Conservation (phyloP, 2,797 vertebrate genomes). For the Acanthurus lineatus region DNA sequence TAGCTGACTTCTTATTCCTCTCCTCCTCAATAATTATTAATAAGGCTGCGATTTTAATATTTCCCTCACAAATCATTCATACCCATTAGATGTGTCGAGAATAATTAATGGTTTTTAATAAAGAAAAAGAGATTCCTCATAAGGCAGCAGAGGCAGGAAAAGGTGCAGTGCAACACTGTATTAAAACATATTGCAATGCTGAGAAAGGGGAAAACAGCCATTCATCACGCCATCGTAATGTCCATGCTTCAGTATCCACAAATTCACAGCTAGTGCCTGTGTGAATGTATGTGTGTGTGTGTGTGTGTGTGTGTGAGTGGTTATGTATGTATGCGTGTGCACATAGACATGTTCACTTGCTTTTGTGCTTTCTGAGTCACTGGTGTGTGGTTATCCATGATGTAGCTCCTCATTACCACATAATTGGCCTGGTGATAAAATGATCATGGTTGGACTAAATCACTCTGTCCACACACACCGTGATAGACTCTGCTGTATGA, state of each 20-base stretch:
- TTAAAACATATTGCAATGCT: slow-evolving; percentile 84
- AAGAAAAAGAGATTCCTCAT: slow-evolving; percentile 76
- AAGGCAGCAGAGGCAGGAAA: slow-evolving; percentile 61
- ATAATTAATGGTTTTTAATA: slow-evolving; percentile 87
- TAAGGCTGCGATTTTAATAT: slow-evolving; percentile 69
- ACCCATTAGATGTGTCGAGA: slow-evolving; percentile 72
- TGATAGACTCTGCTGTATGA: slow-evolving; percentile 50
- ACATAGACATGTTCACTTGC: slow-evolving; percentile 11
- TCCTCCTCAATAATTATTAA: slow-evolving; percentile 74
- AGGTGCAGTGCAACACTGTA: slow-evolving; percentile 71
- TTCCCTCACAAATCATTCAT: slow-evolving; percentile 74
- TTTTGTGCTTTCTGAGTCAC: slow-evolving; percentile 50
- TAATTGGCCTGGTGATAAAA: slow-evolving; percentile 79
- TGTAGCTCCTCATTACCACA: slow-evolving; percentile 80
- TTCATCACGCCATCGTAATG: slow-evolving; percentile 81
- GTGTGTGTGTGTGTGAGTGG: slow-evolving; percentile 14
- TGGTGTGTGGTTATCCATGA: slow-evolving; percentile 72
- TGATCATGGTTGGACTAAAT: slow-evolving; percentile 70
- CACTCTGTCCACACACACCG: slow-evolving; percentile 54
- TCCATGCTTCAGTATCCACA: slow-evolving; percentile 75
- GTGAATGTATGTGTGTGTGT: slow-evolving; percentile 16
- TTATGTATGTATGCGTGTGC: slow-evolving; percentile 8
- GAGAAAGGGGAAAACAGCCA: slow-evolving; percentile 75
- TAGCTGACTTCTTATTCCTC: slow-evolving; percentile 51
- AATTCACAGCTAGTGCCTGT: slow-evolving; percentile 50